A percentile compares a stretch with the other conserved stretches of the same genome.
These are phyloP conservation scores for Ceratina australensis DNA, from an alignment of 1,140 invertebrate genomes.

Conservation along the genomic window DNA sequence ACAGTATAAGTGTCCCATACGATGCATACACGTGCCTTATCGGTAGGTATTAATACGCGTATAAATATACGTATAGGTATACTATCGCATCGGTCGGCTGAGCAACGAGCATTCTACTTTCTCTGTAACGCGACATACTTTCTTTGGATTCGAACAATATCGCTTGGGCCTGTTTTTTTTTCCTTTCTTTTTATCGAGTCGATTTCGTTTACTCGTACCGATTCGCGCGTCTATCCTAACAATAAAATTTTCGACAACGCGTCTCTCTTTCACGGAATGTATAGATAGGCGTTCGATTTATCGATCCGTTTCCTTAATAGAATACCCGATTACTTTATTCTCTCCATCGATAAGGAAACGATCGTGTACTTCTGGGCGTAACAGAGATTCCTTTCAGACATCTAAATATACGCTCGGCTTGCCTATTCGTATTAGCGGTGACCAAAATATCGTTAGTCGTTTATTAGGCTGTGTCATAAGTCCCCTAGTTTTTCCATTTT, in stretches of 20 bases:
- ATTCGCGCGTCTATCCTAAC: background rate
- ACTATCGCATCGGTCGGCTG: background rate
- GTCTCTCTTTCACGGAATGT: too few species aligned
- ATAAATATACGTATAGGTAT: background rate
- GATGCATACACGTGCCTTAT: too few species aligned
- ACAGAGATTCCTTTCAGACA: constrained; percentile 9
- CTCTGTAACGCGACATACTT: constrained; percentile 44
- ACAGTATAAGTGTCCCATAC: too few species aligned
- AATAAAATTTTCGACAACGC: too few species aligned
- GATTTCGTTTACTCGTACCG: background rate
- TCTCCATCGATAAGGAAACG: background rate
- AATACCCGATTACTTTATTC: too few species aligned
- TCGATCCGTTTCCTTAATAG: too few species aligned
- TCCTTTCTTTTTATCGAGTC: background rate
- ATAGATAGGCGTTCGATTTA: too few species aligned
- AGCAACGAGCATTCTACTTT: constrained; percentile 38
- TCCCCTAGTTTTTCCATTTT: background rate
- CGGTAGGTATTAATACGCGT: background rate
- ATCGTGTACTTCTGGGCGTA: background rate
- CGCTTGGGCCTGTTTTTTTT: background rate
- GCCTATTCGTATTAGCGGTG: background rate
- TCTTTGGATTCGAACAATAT: constrained; percentile 6
- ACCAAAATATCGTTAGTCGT: constrained; percentile 6
- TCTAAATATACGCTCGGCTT: constrained; percentile 16
- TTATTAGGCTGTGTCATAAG: background rate